Conservation (phyloP, 2,113 vertebrate species). For the Hemiprocne comata region DNA sequence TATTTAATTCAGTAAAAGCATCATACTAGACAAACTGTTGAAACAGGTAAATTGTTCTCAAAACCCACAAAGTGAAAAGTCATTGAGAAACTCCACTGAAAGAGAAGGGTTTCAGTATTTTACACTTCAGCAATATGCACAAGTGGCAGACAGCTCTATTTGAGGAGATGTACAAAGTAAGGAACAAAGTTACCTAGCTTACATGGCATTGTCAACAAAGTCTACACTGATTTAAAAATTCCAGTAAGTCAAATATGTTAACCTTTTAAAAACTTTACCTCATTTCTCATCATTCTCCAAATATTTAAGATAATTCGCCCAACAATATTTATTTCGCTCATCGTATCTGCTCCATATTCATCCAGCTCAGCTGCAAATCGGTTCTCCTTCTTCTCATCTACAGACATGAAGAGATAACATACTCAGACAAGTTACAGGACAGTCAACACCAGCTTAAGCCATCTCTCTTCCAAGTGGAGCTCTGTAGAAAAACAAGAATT, state of each 20-base stretch:
- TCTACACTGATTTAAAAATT: background rate
- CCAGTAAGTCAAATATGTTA: background rate
- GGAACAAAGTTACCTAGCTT: background rate
- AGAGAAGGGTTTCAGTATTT: background rate
- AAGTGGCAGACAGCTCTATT: background rate
- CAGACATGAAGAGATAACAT: slow-evolving; percentile 49
- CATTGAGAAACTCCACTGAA: background rate
- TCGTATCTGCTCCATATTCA: slow-evolving; percentile 92
- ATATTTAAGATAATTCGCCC: slow-evolving; percentile 92
- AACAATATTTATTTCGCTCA: slow-evolving; percentile 94
- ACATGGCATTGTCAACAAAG: background rate
- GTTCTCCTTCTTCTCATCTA: slow-evolving; percentile 92
- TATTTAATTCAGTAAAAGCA: background rate
- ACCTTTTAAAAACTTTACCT: slow-evolving; percentile 78
- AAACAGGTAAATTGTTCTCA: background rate
- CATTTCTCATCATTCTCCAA: slow-evolving; percentile 97
- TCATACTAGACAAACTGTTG: background rate
- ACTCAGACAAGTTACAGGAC: background rate
- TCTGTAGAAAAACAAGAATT: background rate
- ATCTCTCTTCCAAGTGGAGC: background rate
- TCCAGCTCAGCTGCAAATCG: slow-evolving; percentile 89
- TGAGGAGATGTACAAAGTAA: background rate
- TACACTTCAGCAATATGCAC: background rate
- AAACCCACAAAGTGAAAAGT: background rate
- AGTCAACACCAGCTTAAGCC: background rate